Conservation (phyloP, 2,888 invertebrate genomes). For the Papilio elwesi region DNA sequence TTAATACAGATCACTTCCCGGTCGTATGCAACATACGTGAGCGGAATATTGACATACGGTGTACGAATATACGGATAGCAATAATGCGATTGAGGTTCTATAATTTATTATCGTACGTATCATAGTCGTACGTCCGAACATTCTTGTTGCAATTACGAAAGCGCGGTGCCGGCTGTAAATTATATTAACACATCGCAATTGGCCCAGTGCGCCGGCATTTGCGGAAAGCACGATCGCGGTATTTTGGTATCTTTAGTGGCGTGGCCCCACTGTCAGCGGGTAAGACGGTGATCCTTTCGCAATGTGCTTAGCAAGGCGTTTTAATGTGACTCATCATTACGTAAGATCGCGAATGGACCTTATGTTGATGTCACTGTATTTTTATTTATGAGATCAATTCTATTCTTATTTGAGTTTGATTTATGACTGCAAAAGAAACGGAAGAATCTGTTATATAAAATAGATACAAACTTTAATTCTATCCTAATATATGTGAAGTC, state of each 20-base stretch:
- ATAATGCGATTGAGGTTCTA: constrained; percentile 13
- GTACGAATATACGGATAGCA: constrained; percentile 9
- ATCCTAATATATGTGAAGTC: no score
- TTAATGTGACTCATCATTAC: neutral
- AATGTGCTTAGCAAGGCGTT: neutral
- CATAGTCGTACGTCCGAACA: constrained; percentile 21
- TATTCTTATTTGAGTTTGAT: no score
- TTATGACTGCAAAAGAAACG: no score
- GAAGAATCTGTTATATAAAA: no score
- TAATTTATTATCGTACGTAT: constrained; percentile 25
- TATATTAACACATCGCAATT: constrained; percentile 82
- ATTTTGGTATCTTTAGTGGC: constrained; percentile 60
- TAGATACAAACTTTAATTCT: no score
- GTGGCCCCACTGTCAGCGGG: constrained; percentile 51
- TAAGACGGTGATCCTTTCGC: constrained; percentile 4
- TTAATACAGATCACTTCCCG: constrained; percentile 5
- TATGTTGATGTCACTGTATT: neutral
- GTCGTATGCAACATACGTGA: constrained; percentile 10
- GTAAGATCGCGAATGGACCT: neutral
- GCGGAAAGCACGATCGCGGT: constrained; percentile 74
- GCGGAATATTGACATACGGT: neutral
- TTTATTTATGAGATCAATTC: neutral
- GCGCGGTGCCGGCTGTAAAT: constrained; percentile 67
- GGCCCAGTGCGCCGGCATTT: constrained; percentile 68
- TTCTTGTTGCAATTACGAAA: constrained; percentile 63